Evolutionary conservation across 2,888 invertebrate genomes (phyloP), one percentile per base, ranked within the genome.

Genomic region (Perdita meconis): DNA sequence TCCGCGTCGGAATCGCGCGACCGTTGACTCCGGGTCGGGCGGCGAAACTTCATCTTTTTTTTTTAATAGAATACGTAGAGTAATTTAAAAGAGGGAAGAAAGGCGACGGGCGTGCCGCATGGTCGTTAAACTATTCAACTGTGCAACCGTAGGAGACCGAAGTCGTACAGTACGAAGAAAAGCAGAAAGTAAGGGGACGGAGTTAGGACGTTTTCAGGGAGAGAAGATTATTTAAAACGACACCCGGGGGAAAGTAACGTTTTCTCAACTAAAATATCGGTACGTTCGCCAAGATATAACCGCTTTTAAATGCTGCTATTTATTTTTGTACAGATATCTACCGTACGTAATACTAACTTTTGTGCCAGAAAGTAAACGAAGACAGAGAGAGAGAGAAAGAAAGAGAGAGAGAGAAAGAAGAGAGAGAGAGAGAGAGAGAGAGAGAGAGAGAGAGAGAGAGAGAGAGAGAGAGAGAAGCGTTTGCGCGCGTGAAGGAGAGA

Each of bases 241-340:
- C 69, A 44, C 74, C 71, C 67, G 64, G 61, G n/a, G 76, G 55
- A 59, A 76, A 59, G 56, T 73, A 64, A 53, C 64, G 59, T 75
- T 80, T 82, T 81, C 79, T 75, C 78, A 73, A 38, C 19, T 47
- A 66, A n/a, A n/a, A n/a, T 40, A 38, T 50, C 50, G 69, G 55
- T n/a, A 61, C 16, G 38, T 85, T 53, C 53, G 65, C 61, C 61
- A 63, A 66, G 55, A 47, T 30, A 30, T 38, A 44, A 55, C 78
- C 85, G 88, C 87, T 89, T 88, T 26, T 78, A 88, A 86, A 88
- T 89, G 86, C 86, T 87, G 87, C 87, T 86, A 89, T 89, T 92
- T 92, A 92, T 92, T 92, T 92, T 92, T 92, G 88, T 92, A 92
- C 89, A 91, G 89, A 91, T 19, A 22, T 90, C 88, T 91, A 89